Base-by-base conservation (phyloP, 2,797 vertebrate genomes). In the Xiphophorus birchmanni region DNA sequence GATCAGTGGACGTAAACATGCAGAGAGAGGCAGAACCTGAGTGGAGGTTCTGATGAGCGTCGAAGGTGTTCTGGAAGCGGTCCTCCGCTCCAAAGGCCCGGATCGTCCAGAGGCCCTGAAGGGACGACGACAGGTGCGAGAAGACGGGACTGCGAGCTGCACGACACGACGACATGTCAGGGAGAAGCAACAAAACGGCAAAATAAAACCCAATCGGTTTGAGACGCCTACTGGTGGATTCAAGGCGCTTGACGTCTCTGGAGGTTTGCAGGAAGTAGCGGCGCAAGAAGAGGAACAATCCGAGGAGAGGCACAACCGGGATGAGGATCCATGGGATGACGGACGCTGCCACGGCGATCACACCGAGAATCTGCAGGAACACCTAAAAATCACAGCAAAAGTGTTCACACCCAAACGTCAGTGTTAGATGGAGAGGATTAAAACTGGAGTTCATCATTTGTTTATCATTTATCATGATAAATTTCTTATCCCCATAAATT, bases 51-150 rank as follows among this genome's bases (percentile, higher is more conserved):
- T 99, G 98, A 87, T 98, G 96, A 1, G 94, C 95, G 21, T 99
- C 98, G 17, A 99, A 99, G 12, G 90, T 37, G 72, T 96, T 95
- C 90, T 99, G 97, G 87, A 98, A 98, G 69, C 96, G 93, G 77
- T 96, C 93, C 89, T 98, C 96, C 0, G 97, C 97, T 89, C 92
- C 96, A 76, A 97, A 97, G 1, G 97, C 97, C 79, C 98, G 95
- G 88, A 99, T 98, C 44, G 97, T 98, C 96, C 97, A 98, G 86
- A 99, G 96, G 6, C 98, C 98, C 93, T 99, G 97, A 56, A 99
- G 97, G 67, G 98, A 97, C 1, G 98, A 97, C 0, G 98, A 99
- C 73, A 99, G 90, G 92, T 98, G 98, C 91, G 98, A 98, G 88
- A 99, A 99, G 13, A 98, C 97, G 0, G 97, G 97, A 89, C 98